These are phyloP conservation scores for Lophura swinhoii DNA, from an alignment of 2,797 vertebrate genomes.

Conservation along the genomic window DNA sequence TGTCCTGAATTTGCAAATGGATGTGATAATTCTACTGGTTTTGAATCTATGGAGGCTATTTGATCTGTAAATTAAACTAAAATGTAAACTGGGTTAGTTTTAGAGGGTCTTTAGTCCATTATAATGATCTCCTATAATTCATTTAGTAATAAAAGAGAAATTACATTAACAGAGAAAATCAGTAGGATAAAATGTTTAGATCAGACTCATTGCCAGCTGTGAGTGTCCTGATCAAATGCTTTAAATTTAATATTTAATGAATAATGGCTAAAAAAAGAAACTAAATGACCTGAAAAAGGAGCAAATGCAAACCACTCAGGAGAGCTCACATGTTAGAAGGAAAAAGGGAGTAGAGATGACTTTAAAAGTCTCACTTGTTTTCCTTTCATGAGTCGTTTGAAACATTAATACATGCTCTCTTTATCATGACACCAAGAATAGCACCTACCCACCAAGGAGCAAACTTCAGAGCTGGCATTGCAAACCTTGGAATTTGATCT, in stretches of 20 bases:
- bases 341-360: not conserved
- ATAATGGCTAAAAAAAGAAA: slow-evolving; percentile 54
- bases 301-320: slow-evolving; percentile 35
- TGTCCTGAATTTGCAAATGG: not conserved
- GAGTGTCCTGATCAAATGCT: slow-evolving; percentile 44
- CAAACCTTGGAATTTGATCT: not conserved
- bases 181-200: slow-evolving; percentile 51
- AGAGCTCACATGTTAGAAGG: not conserved
- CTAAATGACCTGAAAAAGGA: slow-evolving; percentile 49
- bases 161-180: slow-evolving; percentile 31
- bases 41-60: not conserved
- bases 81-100: not conserved
- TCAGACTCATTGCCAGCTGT: slow-evolving; percentile 43
- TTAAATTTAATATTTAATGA: slow-evolving; percentile 72
- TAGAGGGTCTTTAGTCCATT: not conserved
- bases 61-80: not conserved
- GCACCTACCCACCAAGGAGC: not conserved
- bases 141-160: not conserved
- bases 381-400: not conserved
- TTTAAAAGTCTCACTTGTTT: slow-evolving; percentile 17
- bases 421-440: not conserved
- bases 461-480: not conserved
- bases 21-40: not conserved
- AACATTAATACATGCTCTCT: not conserved
- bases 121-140: not conserved